Conservation (phyloP, 2,113 vertebrate species). For the Serinus canaria region DNA sequence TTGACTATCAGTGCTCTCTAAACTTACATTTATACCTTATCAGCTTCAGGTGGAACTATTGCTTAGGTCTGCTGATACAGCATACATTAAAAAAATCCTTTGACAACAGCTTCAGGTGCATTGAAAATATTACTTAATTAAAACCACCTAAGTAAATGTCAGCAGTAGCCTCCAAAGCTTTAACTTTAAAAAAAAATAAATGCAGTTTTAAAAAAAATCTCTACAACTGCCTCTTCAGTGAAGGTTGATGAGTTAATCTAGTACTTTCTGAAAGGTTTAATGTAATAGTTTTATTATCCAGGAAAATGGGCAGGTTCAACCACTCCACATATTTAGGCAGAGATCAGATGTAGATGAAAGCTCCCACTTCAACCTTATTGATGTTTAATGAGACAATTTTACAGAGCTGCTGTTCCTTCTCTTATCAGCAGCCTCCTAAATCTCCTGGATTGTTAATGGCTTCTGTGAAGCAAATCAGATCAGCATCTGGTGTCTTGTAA, state of each 20-base stretch:
- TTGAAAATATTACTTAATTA: neutral
- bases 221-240: neutral
- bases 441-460: neutral
- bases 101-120: neutral
- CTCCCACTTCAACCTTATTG: neutral
- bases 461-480: conserved; percentile 40
- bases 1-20: neutral
- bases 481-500: conserved; percentile 3
- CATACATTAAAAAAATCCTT: neutral
- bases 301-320: neutral
- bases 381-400: neutral
- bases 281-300: neutral
- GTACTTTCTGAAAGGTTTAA: neutral
- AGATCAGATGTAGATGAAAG: conserved; percentile 28
- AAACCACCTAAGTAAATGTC: neutral
- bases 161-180: neutral
- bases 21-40: neutral
- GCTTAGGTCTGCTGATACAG: neutral
- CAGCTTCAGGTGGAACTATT: neutral
- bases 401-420: neutral
- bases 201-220: accelerated
- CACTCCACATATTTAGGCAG: neutral
- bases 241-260: neutral
- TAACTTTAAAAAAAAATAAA: neutral
- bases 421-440: conserved; percentile 33